Percentiles rank a stretch among this genome's conserved stretches.
phyloP scores from a whole-genome alignment of 2,113 vertebrate genomes.

The Chamaetylas fuelleborni region DNA sequence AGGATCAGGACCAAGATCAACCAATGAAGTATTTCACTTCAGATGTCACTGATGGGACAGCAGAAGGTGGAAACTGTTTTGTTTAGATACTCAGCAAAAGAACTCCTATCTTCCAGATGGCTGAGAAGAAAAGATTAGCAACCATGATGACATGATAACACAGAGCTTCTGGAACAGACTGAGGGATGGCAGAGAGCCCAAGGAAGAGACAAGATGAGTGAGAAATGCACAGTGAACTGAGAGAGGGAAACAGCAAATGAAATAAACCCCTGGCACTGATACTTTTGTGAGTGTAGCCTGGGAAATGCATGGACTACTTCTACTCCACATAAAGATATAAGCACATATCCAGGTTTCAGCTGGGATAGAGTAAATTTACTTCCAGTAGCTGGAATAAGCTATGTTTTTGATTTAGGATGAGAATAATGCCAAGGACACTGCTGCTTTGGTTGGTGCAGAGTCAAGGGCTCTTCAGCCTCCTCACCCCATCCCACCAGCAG shows the following conservation, averaged over 20 bases:
- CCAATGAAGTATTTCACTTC: not conserved
- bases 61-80: not conserved
- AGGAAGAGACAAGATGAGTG: not conserved
- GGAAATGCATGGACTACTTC: not conserved
- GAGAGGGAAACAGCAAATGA: not conserved
- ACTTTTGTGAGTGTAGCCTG: not conserved
- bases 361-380: not conserved
- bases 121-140: conserved; percentile 6
- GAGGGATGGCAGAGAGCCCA: not conserved
- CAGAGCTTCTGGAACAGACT: not conserved
- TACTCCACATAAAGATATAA: not conserved
- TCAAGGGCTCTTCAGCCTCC: not conserved
- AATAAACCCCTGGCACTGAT: not conserved
- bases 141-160: not conserved
- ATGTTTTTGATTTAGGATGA: not conserved
- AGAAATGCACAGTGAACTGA: not conserved
- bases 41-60: not conserved
- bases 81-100: not conserved
- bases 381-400: not conserved
- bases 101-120: not conserved
- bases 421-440: not conserved
- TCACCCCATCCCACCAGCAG: not conserved
- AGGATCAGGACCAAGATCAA: not conserved
- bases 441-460: not conserved
- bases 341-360: not conserved